Conservation (phyloP, 2,113 vertebrate genomes). For the Poeciliopsis turrubarensis region DNA sequence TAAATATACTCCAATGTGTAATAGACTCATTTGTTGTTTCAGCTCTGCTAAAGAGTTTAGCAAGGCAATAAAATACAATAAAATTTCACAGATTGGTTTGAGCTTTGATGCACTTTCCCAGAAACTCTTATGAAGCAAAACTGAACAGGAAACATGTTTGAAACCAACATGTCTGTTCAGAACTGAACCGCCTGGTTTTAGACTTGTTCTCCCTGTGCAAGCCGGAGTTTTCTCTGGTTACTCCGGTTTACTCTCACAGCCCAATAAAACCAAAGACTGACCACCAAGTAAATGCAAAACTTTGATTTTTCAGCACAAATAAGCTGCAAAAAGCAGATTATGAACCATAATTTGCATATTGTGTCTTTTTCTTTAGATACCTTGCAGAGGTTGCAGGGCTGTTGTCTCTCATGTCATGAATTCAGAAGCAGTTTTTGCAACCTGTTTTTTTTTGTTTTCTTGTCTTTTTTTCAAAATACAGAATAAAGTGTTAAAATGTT, state of each 20-base stretch:
- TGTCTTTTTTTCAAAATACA: neutral
- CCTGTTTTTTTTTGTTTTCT: neutral
- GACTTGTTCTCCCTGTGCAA: neutral
- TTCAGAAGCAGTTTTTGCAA: neutral
- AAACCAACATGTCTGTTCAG: neutral
- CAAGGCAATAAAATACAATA: neutral
- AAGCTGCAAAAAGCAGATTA: too few species aligned
- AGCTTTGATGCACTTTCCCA: neutral
- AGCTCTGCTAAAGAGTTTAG: neutral
- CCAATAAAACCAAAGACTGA: too few species aligned
- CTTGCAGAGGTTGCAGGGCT: too few species aligned
- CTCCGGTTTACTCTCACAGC: neutral
- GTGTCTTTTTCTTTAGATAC: too few species aligned
- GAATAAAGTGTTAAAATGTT: neutral
- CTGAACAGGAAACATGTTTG: neutral
- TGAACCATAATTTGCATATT: too few species aligned
- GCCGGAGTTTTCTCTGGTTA: neutral
- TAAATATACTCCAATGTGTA: slow-evolving; percentile 18
- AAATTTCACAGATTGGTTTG: neutral
- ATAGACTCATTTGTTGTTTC: neutral
- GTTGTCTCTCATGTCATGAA: neutral
- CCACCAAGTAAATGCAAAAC: too few species aligned
- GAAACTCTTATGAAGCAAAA: neutral
- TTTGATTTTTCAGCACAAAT: too few species aligned
- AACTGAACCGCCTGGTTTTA: too few species aligned